These are phyloP conservation scores for Hecatera dysodea DNA, from an alignment of 2,888 invertebrate genomes.

Conservation along the genomic window DNA sequence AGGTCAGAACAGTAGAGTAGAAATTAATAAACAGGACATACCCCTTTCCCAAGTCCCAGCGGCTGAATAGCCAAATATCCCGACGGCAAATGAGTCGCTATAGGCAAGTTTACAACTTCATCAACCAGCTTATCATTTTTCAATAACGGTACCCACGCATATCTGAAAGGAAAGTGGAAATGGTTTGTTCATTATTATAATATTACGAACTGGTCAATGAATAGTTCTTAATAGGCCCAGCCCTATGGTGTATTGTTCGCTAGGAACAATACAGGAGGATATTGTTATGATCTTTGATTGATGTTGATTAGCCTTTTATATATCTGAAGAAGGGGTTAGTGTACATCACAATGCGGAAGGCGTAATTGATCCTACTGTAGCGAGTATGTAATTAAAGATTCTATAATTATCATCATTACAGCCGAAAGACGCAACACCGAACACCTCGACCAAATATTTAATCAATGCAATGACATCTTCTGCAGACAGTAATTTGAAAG, in stretches of 20 bases:
- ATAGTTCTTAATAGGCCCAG: conserved; percentile 4
- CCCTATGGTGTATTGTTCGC: conserved; percentile 42
- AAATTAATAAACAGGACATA: conserved; percentile 83
- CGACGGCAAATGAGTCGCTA: conserved; percentile 96
- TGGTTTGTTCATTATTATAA: conserved; percentile 3
- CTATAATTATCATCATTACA: no score
- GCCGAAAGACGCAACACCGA: no score
- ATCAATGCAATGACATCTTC: not conserved
- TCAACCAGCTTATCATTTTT: conserved; percentile 95
- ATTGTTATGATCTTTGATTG: conserved; percentile 10
- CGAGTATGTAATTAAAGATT: not conserved
- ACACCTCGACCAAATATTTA: not conserved
- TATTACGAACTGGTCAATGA: conserved; percentile 2
- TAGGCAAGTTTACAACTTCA: conserved; percentile 95
- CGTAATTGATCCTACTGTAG: not conserved
- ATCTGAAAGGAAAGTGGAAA: conserved; percentile 80
- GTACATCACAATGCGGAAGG: not conserved
- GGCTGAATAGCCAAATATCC: conserved; percentile 98
- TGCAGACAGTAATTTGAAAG: no score
- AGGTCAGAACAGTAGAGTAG: not conserved
- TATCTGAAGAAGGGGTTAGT: not conserved
- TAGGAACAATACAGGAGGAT: conserved; percentile 40
- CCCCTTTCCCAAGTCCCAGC: conserved; percentile 96
- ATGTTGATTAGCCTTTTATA: not conserved
- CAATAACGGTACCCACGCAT: conserved; percentile 97